Evolutionary conservation across 2,888 invertebrate genomes (phyloP), one percentile per base, ranked within the genome.

Genomic region (Saturnia pavonia): DNA sequence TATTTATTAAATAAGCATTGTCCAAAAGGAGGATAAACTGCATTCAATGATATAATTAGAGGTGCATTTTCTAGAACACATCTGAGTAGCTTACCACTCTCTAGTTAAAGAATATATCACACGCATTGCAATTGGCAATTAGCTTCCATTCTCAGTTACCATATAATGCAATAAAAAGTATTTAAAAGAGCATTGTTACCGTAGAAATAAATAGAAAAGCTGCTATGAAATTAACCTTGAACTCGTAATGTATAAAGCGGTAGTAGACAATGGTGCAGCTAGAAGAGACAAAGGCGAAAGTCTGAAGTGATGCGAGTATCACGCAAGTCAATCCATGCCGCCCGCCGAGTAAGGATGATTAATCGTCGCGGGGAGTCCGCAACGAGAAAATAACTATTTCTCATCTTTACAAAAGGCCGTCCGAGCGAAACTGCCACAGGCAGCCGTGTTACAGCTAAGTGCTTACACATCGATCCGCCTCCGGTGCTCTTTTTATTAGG

Each of bases 341-440:
- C 88, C 88, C 85, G 86, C 87, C 79, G 87, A 82, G 89, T 82
- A 80, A 81, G 82, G 78, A 90, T 92, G 91, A 92, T 91, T 91
- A 91, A 92, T 92, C 82, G 85, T 86, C 79, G 81, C 79, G 80
- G 88, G 85, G 86, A 86, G 87, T 88, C 88, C 83, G 82, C 83
- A 80, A 83, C 84, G 82, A 87, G 86, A 86, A 89, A 88, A 88
- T 90, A 90, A 90, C 91, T 89, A 91, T 91, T 91, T 89, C 89
- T 90, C 91, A 89, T 90, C 88, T 91, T 91, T 90, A 88, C 82
- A 88, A 90, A 89, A 85, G 86, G 84, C 85, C 87, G 84, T 85
- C 85, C 84, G 78, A 81, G 81, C 83, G 78, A 85, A 89, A 87
- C 87, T 90, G 91, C 88, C 91, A 90, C 82, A 76, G 78, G 78